Base-by-base conservation (phyloP, 2,113 vertebrate genomes). In the Gavia stellata region DNA sequence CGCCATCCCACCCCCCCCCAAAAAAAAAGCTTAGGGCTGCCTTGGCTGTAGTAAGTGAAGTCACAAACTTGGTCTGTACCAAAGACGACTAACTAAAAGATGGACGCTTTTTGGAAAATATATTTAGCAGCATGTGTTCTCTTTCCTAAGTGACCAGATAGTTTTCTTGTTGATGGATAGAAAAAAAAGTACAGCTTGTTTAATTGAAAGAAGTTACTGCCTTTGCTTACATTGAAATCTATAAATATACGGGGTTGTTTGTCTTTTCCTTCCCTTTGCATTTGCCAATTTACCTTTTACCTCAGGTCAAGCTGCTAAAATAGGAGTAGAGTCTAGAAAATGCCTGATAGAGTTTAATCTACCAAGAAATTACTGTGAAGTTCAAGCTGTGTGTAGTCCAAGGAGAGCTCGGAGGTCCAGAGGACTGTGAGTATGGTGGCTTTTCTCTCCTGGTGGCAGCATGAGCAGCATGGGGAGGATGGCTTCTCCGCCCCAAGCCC, bases 401-500 rank as follows among this genome's bases (percentile, higher is more conserved):
- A 7, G 7, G n/a, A 38, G 33, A 68, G 17, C 53, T 17, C 0
- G 0, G 52, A 10, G 25, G 7, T n/a, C 12, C 9, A 9, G 62
- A 4, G 38, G 63, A 10, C 17, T 1, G 12, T 6, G 33, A 10
- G 23, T 0, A 1, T 1, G 5, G 45, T 40, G 33, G 40, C 49
- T 34, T 29, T 56, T 34, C 28, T 40, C 63, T 50, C 33, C 7
- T 3, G 3, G 28, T 14, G 31, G 26, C 26, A 4, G 15, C 1
- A 9, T 6, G 45, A 56, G 34, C 38, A 0, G 7, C 56, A 28
- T 1, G 14, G 42, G 26, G 14, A 55, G 26, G 55, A 3, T 12
- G 24, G 28, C 28, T 59, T 20, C 28, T 28, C 17, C 2, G 2
- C 50, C 31, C 31, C 3, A 3, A 40, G 40, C 20, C 7, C 3